A percentile compares a stretch with the other conserved stretches of the same genome.
These are phyloP conservation scores for Holacanthus passer DNA, from an alignment of 2,113 vertebrate genomes.

Conservation along the genomic window DNA sequence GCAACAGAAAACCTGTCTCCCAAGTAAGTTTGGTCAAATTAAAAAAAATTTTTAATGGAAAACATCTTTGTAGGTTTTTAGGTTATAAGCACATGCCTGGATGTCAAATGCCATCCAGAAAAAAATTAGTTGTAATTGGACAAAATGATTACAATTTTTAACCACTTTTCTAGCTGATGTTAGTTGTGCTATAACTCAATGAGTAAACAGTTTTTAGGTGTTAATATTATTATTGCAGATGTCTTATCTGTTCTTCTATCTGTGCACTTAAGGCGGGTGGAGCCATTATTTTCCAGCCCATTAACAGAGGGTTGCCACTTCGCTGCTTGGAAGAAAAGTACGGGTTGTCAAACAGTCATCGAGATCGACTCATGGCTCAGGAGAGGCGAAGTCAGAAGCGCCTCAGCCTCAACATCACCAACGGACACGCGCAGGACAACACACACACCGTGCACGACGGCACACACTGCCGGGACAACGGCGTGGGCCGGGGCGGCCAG, in stretches of 20 bases:
- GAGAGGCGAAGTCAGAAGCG: slow-evolving; percentile 88
- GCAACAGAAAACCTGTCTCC: slow-evolving; percentile 93
- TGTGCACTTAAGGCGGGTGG: slow-evolving; percentile 85
- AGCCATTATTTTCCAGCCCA: slow-evolving; percentile 96
- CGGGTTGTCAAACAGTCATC: slow-evolving; percentile 73
- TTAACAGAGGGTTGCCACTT: slow-evolving; percentile 93
- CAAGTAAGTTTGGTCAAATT: slow-evolving; percentile 71
- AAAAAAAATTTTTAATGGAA: neutral
- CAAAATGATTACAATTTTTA: too few relatives aligned
- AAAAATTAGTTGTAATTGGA: too few relatives aligned
- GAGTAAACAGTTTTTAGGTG: neutral
- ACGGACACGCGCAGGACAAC: slow-evolving; percentile 84
- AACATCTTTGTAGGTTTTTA: neutral
- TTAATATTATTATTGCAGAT: too few relatives aligned
- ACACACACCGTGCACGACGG: slow-evolving; percentile 35
- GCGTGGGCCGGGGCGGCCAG: slow-evolving; percentile 84
- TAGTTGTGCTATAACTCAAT: neutral
- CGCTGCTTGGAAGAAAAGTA: slow-evolving; percentile 94
- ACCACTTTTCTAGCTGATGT: neutral
- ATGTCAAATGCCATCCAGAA: neutral
- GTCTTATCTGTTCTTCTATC: neutral
- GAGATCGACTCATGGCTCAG: slow-evolving; percentile 71
- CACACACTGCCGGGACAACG: slow-evolving; percentile 82
- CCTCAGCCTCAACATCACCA: slow-evolving; percentile 90
- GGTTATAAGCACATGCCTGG: too few relatives aligned